Percentiles rank a stretch among this genome's conserved stretches.
Conservation (phyloP, 2,113 vertebrate species). For the Junco hyemalis region DNA sequence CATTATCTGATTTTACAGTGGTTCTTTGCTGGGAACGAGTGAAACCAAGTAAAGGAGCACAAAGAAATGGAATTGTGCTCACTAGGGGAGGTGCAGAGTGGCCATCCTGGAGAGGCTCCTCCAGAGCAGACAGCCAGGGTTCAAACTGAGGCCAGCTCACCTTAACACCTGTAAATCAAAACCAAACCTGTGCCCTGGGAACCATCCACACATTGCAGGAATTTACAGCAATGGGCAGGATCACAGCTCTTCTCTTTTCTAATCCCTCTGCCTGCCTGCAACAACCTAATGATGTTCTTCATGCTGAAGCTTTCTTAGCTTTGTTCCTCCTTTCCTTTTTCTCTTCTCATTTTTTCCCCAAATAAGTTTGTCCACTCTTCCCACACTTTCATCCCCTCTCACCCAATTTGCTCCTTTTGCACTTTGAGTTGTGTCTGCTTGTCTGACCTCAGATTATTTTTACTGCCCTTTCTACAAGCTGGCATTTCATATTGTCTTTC, state of each 20-base stretch:
- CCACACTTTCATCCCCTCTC: background rate
- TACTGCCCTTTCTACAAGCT: background rate
- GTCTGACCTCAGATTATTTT: background rate
- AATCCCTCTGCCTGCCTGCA: background rate
- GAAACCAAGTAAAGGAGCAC: background rate
- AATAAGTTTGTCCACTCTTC: background rate
- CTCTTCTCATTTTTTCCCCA: background rate
- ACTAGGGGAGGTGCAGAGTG: background rate
- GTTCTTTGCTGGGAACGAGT: background rate
- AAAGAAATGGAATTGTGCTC: background rate
- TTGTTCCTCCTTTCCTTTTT: background rate
- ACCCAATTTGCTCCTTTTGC: background rate
- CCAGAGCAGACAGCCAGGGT: background rate
- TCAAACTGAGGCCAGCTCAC: background rate
- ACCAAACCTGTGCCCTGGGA: background rate
- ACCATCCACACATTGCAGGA: background rate
- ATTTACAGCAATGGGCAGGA: background rate
- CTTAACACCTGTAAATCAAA: background rate
- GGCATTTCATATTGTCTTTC: background rate
- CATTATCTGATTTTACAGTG: slow-evolving; percentile 39
- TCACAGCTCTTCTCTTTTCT: background rate
- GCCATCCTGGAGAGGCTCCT: background rate
- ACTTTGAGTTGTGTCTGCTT: background rate
- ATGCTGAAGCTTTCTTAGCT: background rate
- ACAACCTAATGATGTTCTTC: background rate